Evolutionary conservation across 2,888 invertebrate species (phyloP).

Genomic region (Agrotis exclamationis): DNA sequence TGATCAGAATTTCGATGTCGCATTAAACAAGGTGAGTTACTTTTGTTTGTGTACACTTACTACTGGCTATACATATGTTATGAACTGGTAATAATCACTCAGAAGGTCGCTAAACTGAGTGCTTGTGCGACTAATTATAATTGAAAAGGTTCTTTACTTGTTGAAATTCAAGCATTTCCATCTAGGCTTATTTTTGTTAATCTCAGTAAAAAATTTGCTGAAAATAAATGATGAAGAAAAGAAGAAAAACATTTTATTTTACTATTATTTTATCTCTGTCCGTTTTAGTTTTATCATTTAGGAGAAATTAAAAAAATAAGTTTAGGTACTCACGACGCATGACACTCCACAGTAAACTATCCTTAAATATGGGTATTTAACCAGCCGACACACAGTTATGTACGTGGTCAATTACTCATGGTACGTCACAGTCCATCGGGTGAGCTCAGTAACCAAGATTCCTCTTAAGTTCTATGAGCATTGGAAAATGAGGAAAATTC

Average conservation of each 20-base stretch:
- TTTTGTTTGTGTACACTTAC: slow-evolving; percentile 1
- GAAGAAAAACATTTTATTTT: no score
- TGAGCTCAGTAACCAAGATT: slow-evolving; percentile 12
- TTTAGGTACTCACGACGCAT: no score
- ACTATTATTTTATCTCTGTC: no score
- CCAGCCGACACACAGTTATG: background rate
- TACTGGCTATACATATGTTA: slow-evolving; percentile 1
- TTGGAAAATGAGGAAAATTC: slow-evolving; percentile 25
- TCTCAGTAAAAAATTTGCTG: background rate
- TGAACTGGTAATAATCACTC: slow-evolving; percentile 19
- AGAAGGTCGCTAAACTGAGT: slow-evolving; percentile 27
- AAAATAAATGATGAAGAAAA: no score
- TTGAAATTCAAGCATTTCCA: background rate
- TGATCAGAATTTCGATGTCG: slow-evolving; percentile 40
- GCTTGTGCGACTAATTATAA: background rate
- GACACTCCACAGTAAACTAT: background rate
- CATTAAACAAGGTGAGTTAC: slow-evolving; percentile 43
- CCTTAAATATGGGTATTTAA: background rate
- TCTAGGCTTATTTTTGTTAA: background rate
- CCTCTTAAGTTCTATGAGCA: slow-evolving; percentile 5
- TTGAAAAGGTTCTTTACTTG: slow-evolving; percentile 15
- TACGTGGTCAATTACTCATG: background rate
- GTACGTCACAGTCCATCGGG: slow-evolving; percentile 10
- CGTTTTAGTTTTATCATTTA: no score
- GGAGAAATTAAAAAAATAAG: no score